Percentiles rank a stretch among this genome's conserved stretches.
phyloP scores from a whole-genome alignment of 2,797 vertebrate genomes.

The Betta splendens region DNA sequence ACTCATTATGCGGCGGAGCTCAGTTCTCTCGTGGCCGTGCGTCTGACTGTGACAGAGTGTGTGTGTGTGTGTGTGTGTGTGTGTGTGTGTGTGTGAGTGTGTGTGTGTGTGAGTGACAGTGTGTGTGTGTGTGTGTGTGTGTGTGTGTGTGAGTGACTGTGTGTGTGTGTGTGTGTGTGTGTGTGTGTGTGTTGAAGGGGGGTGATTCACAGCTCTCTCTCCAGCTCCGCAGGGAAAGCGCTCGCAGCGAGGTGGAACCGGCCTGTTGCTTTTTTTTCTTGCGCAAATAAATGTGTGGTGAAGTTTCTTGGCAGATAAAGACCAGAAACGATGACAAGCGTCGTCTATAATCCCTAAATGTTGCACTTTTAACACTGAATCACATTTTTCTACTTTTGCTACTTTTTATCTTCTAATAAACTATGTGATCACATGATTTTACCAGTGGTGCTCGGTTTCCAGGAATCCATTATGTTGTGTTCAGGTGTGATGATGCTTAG shows the following conservation, averaged over 20 bases:
- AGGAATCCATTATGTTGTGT: background rate
- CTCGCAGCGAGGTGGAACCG: slow-evolving; percentile 23
- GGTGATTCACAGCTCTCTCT: slow-evolving; percentile 13
- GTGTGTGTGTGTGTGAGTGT: no score
- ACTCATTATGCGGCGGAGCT: slow-evolving; percentile 51
- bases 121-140: no score
- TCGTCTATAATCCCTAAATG: background rate
- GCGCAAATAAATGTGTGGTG: slow-evolving; percentile 4
- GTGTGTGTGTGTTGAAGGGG: no score
- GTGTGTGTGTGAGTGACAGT: slow-evolving; percentile 33
- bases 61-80: no score
- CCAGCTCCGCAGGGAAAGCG: slow-evolving; percentile 29
- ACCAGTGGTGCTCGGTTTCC: background rate
- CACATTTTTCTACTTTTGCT: no score
- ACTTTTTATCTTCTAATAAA: no score
- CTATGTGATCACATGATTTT: no score
- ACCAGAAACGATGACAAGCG: slow-evolving; percentile 7
- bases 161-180: no score
- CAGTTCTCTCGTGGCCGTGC: slow-evolving; percentile 46
- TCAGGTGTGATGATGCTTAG: background rate
- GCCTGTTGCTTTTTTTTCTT: slow-evolving; percentile 20
- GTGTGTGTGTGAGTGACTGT: slow-evolving; percentile 33
- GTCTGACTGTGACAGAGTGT: slow-evolving; percentile 34
- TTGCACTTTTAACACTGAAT: no score
- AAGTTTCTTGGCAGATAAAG: slow-evolving; percentile 7